These are phyloP conservation scores for Saimiri boliviensis DNA, from an alignment of 2,113 vertebrate species.

Conservation along the genomic window DNA sequence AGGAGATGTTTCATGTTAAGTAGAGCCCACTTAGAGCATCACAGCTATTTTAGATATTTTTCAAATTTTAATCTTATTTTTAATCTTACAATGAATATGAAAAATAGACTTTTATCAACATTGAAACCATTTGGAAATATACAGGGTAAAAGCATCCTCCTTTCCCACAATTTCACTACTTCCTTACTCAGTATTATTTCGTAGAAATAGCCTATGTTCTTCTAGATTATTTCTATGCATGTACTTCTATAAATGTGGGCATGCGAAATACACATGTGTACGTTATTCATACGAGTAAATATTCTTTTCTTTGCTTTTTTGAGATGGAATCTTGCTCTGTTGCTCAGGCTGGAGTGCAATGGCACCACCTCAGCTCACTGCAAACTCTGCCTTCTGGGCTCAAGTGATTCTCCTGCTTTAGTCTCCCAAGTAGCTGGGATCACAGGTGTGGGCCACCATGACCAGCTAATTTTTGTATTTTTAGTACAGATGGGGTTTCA, in stretches of 20 bases:
- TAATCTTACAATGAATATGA: slow-evolving; percentile 9
- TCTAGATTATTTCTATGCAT: neutral
- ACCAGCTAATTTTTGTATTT: too few relatives aligned
- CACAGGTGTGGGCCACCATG: too few relatives aligned
- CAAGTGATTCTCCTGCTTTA: too few relatives aligned
- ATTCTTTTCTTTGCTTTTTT: too few relatives aligned
- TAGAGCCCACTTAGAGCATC: neutral
- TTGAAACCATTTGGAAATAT: neutral
- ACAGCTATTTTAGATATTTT: neutral
- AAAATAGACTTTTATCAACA: slow-evolving; percentile 1
- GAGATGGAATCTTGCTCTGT: too few relatives aligned
- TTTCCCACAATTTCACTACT: neutral
- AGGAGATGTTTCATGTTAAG: neutral
- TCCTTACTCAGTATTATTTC: neutral
- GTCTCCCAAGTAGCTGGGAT: too few relatives aligned
- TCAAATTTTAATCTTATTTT: neutral
- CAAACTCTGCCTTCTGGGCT: too few relatives aligned
- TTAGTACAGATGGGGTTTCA: too few relatives aligned
- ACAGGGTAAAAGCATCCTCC: neutral
- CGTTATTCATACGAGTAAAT: neutral
- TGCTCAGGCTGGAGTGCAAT: too few relatives aligned
- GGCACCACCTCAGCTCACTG: too few relatives aligned
- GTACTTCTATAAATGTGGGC: neutral
- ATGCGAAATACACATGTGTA: neutral
- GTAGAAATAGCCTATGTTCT: neutral